Evolutionary conservation across 1,140 invertebrate species (phyloP), one percentile per base, ranked within the genome.

Genomic region (Nasonia longicornis): DNA sequence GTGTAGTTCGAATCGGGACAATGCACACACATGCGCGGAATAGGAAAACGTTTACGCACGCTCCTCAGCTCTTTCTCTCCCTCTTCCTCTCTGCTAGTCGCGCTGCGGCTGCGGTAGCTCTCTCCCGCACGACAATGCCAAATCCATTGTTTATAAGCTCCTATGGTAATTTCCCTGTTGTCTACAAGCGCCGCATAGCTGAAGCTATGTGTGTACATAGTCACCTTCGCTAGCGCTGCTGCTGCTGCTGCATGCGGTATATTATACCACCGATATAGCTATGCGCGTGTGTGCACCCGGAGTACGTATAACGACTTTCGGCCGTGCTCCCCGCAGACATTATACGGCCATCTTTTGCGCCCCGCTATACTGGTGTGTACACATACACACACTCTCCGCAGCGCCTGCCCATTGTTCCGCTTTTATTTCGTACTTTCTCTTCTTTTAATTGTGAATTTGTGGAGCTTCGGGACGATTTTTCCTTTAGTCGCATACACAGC

Each of bases 81-180:
- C n/a, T 52, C n/a, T 26, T 26, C 26, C 26, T 73, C 12, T 73
- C n/a, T 48, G 2, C 16, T 42, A 0, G 38, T 8, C 38, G 38
- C 38, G 38, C 38, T 42, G 38, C 31, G 31, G 31, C 38, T 42
- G 38, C 38, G 38, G 38, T 42, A 42, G 2, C 22, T 75, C 26
- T 29, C 29, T 31, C 26, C 26, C 26, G 4, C 6, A 12, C 31
- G 48, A 79, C 31, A 38, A 71, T 75, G 26, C 22, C 42, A 45
- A 52, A 80, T 80, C 79, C 66, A 75, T 80, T 80, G 79, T 80
- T 80, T 75, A 75, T 69, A 70, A 80, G 35, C 7, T 80, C 63
- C 22, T 74, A 80, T 80, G 71, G 79, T 74, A 80, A 80, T 80
- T 80, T 80, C 14, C 20, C 3, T 12, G 66, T 35, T 48, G 38